Conservation (phyloP, 2,797 vertebrate genomes). For the Esox lucius region DNA sequence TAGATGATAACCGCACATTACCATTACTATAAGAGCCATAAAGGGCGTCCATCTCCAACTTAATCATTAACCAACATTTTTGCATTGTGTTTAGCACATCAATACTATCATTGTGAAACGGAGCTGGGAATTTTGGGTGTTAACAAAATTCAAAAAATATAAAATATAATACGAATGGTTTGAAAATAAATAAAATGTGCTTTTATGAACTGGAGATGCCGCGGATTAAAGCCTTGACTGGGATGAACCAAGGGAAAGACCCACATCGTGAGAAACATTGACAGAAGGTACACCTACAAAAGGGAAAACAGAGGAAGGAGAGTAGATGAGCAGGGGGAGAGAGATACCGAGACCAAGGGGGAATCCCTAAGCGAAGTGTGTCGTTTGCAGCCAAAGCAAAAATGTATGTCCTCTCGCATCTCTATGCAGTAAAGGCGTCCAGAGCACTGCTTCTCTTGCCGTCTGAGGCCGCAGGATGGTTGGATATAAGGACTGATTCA, state of each 20-base stretch:
- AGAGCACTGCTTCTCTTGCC: constrained; percentile 72
- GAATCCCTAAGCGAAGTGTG: constrained; percentile 87
- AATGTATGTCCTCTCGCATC: constrained; percentile 87
- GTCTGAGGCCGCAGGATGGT: constrained; percentile 71
- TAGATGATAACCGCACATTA: constrained; percentile 53
- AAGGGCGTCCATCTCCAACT: constrained; percentile 60
- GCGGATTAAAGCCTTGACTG: constrained; percentile 44
- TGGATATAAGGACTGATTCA: constrained; percentile 26
- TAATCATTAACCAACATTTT: constrained; percentile 67
- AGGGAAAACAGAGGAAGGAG: constrained; percentile 75
- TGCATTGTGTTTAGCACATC: constrained; percentile 3
- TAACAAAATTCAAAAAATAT: too few relatives aligned
- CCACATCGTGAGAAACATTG: constrained; percentile 63
- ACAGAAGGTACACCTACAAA: constrained; percentile 78
- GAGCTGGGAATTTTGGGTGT: neutral
- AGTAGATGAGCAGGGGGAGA: constrained; percentile 71
- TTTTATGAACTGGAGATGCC: constrained; percentile 27
- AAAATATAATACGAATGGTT: neutral
- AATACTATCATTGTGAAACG: constrained; percentile 29
- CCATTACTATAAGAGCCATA: constrained; percentile 57
- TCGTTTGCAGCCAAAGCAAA: constrained; percentile 82
- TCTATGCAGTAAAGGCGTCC: constrained; percentile 85
- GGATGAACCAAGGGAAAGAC: constrained; percentile 43
- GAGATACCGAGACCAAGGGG: constrained; percentile 68
- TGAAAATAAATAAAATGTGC: neutral